phyloP scores from a whole-genome alignment of 2,113 vertebrate genomes.

The Calidris pygmaea region DNA sequence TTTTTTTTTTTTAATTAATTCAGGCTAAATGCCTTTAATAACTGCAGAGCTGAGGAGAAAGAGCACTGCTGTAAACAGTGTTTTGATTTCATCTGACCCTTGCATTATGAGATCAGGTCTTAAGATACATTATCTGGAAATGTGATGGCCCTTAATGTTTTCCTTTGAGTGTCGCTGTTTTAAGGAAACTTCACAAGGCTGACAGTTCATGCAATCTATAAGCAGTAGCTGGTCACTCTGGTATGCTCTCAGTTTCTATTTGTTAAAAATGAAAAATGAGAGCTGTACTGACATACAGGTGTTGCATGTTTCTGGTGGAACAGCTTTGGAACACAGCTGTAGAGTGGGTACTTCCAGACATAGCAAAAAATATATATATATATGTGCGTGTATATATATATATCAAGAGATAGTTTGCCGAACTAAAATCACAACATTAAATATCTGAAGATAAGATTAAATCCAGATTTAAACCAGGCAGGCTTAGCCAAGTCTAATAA shows the following conservation, averaged over 20 bases:
- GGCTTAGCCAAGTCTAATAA: not conserved
- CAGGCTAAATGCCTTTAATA: constrained; percentile 11
- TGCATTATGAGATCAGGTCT: not conserved
- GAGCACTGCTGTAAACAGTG: not conserved
- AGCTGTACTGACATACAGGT: not conserved
- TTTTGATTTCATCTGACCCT: constrained; percentile 1
- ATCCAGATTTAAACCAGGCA: not conserved
- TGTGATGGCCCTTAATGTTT: not conserved
- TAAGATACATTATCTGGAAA: not conserved
- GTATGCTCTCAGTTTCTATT: not conserved
- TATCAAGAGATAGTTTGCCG: not conserved
- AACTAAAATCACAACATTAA: not conserved
- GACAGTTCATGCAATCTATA: not conserved
- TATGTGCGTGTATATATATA: not conserved
- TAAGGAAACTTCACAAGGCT: not conserved
- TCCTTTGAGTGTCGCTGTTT: not conserved
- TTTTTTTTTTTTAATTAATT: not conserved
- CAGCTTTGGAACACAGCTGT: not conserved
- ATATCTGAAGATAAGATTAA: not conserved
- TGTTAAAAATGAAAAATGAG: not conserved
- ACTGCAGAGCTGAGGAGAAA: not conserved
- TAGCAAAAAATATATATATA: not conserved
- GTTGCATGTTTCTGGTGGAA: not conserved
- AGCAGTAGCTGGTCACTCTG: not conserved
- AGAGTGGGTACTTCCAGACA: not conserved